Percentiles rank a stretch among this genome's conserved stretches.
Evolutionary conservation across 2,113 vertebrate species (phyloP).

Genomic region (Corvus hawaiiensis): DNA sequence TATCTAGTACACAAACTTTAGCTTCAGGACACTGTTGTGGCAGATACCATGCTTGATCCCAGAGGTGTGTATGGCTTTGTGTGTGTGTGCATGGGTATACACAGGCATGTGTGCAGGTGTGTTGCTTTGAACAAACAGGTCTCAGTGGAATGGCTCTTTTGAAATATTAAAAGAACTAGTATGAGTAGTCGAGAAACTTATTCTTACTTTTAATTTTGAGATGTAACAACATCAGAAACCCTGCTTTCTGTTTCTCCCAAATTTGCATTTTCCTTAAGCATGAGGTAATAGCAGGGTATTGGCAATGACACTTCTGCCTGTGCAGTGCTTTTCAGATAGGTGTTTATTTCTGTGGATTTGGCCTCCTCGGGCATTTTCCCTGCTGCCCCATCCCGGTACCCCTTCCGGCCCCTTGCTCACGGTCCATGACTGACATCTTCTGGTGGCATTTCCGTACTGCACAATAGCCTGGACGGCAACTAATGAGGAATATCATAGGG

Average conservation of each 20-base stretch:
- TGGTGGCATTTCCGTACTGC: constrained; percentile 48
- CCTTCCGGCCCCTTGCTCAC: accelerated
- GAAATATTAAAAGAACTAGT: not conserved
- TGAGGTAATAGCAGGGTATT: too few species aligned
- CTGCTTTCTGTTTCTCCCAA: not conserved
- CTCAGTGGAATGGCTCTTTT: not conserved
- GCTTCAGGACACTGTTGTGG: not conserved
- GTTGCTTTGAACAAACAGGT: not conserved
- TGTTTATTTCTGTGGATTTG: not conserved
- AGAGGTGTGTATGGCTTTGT: not conserved
- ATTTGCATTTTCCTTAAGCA: not conserved
- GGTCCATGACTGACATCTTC: constrained; percentile 68
- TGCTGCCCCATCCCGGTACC: not conserved
- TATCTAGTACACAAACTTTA: not conserved
- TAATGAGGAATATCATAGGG: accelerated
- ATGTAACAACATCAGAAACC: not conserved
- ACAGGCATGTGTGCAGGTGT: accelerated
- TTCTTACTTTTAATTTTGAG: not conserved
- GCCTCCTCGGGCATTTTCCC: not conserved
- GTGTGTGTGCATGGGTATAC: not conserved
- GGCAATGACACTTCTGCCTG: not conserved
- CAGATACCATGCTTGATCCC: not conserved
- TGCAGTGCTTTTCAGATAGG: not conserved
- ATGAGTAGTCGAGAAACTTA: not conserved
- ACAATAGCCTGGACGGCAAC: not conserved